These are phyloP conservation scores for Poecile atricapillus DNA, from an alignment of 2,113 vertebrate species.

Conservation along the genomic window DNA sequence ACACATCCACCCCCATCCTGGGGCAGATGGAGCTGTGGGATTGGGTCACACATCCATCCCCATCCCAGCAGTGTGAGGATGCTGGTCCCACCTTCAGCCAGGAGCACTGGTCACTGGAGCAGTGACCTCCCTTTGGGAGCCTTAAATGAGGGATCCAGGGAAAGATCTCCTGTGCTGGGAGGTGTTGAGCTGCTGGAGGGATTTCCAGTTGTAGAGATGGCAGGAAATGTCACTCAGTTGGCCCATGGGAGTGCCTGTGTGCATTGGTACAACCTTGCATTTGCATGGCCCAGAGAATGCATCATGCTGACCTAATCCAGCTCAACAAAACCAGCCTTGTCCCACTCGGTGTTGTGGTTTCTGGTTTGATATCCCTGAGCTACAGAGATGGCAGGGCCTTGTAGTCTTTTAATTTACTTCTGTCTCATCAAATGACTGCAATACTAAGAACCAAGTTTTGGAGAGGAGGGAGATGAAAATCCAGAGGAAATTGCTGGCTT, in stretches of 20 bases:
- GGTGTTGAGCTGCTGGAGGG: neutral
- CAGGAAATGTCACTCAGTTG: neutral
- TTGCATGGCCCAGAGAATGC: neutral
- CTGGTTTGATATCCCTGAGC: neutral
- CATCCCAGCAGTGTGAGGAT: neutral
- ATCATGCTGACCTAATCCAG: neutral
- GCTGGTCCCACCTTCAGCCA: neutral
- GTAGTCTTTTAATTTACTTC: neutral
- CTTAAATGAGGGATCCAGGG: neutral
- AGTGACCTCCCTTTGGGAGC: neutral
- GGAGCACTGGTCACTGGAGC: neutral
- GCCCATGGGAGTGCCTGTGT: neutral
- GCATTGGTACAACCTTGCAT: neutral
- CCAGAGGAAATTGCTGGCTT: constrained; percentile 44
- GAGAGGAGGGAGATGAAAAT: constrained; percentile 25
- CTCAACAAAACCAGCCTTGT: neutral
- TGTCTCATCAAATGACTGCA: neutral
- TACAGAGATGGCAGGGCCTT: neutral
- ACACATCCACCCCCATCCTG: too few relatives aligned
- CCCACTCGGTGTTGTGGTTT: neutral
- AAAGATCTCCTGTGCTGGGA: neutral
- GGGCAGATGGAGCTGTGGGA: too few relatives aligned
- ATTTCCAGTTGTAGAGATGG: neutral
- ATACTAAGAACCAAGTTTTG: constrained; percentile 16
- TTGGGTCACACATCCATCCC: too few relatives aligned